Percentiles rank a stretch among this genome's conserved stretches.
Evolutionary conservation across 2,888 invertebrate species (phyloP).

Genomic region (Drosophila kambysellisi): DNA sequence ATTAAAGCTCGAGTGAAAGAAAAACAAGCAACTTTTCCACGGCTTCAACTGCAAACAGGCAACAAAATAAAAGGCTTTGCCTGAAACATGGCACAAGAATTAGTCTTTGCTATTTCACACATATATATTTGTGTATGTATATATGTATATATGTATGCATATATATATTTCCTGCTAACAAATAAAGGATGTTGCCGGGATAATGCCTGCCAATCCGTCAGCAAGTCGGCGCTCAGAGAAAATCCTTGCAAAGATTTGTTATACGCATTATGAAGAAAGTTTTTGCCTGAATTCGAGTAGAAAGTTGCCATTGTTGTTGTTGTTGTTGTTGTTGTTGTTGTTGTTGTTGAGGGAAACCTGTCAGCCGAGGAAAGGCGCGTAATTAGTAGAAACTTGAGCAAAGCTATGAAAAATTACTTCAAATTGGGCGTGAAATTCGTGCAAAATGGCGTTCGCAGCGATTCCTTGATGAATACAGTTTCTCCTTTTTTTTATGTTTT

Average conservation of each 20-base stretch:
- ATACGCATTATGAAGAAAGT: constrained; percentile 65
- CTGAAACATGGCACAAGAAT: constrained; percentile 14
- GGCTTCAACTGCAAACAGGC: constrained; percentile 55
- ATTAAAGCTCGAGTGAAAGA: constrained; percentile 29
- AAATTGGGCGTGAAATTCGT: constrained; percentile 72
- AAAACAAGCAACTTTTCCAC: constrained; percentile 52
- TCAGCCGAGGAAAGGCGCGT: constrained; percentile 53
- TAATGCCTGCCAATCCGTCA: constrained; percentile 52
- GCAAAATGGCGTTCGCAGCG: constrained; percentile 18
- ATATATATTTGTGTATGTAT: not conserved
- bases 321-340: constrained; percentile 2
- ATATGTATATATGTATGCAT: not conserved
- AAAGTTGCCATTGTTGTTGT: constrained; percentile 17
- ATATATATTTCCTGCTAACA: not conserved
- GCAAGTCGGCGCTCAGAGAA: constrained; percentile 27
- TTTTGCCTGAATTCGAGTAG: constrained; percentile 47
- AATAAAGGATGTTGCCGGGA: constrained; percentile 40
- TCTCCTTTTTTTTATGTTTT: not conserved
- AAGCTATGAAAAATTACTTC: constrained; percentile 71
- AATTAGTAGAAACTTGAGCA: constrained; percentile 68
- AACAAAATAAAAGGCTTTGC: constrained; percentile 3
- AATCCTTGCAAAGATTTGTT: constrained; percentile 67
- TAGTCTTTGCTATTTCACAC: not conserved
- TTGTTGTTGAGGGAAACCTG: constrained; percentile 12
- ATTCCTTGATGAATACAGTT: constrained; percentile 16